Evolutionary conservation across 2,888 invertebrate species (phyloP).

Genomic region (Proisotoma minuta): DNA sequence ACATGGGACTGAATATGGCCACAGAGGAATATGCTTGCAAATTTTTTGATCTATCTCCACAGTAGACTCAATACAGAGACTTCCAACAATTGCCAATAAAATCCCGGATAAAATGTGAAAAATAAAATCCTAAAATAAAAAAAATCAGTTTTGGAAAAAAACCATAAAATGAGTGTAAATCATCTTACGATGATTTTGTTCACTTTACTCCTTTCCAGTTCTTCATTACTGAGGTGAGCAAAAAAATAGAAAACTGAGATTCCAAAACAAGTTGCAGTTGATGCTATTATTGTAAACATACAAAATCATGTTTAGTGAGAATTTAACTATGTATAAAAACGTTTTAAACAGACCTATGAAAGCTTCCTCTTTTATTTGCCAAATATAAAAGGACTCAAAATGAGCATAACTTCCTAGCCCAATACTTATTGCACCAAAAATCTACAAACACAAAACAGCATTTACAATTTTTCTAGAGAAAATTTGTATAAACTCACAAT

Average conservation of each 20-base stretch:
- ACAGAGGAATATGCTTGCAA: slow-evolving; percentile 11
- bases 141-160: background rate
- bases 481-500: background rate
- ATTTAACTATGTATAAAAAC: too few relatives aligned
- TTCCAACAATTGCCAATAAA: slow-evolving; percentile 17
- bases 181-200: slow-evolving; percentile 8
- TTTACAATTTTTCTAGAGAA: background rate
- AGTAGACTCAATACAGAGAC: slow-evolving; percentile 29
- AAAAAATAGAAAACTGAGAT: slow-evolving; percentile 11
- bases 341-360: too few relatives aligned
- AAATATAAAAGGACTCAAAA: slow-evolving; percentile 15
- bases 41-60: slow-evolving; percentile 27
- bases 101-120: slow-evolving; percentile 20
- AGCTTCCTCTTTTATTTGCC: slow-evolving; percentile 22
- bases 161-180: background rate
- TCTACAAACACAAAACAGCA: background rate
- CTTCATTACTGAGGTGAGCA: background rate
- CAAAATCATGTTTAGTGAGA: too few relatives aligned
- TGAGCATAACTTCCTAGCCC: slow-evolving; percentile 11
- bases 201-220: background rate
- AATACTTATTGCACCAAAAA: slow-evolving; percentile 5
- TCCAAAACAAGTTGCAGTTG: background rate
- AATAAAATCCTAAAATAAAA: slow-evolving; percentile 19
- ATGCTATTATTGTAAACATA: too few relatives aligned
- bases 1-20: slow-evolving; percentile 23